phyloP scores from a whole-genome alignment of 1,140 invertebrate species.

The Leptinotarsa lineolata region DNA sequence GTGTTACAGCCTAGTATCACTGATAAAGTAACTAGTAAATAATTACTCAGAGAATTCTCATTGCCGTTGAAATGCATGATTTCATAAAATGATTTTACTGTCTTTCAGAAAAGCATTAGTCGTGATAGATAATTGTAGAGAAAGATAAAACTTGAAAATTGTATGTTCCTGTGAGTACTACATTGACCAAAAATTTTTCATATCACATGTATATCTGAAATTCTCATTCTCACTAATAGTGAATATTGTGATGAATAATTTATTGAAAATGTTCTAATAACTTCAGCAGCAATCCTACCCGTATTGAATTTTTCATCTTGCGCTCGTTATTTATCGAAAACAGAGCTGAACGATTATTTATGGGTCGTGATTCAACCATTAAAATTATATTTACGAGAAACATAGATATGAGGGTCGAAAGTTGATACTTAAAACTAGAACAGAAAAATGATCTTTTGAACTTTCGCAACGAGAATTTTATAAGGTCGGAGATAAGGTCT shows the following conservation, averaged over 20 bases:
- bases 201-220: too few relatives aligned
- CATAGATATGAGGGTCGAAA: not conserved
- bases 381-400: not conserved
- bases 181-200: too few relatives aligned
- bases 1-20: too few relatives aligned
- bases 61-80: too few relatives aligned
- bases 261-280: not conserved
- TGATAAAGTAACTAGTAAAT: too few relatives aligned
- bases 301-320: conserved; percentile 5
- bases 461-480: not conserved
- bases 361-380: not conserved
- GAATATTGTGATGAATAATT: not conserved
- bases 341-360: not conserved
- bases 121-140: too few relatives aligned
- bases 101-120: too few relatives aligned
- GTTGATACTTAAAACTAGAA: not conserved
- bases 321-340: conserved; percentile 5
- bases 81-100: too few relatives aligned
- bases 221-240: too few relatives aligned
- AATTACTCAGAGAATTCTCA: too few relatives aligned
- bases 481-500: not conserved
- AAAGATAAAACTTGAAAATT: too few relatives aligned
- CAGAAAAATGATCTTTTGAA: not conserved
- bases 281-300: not conserved
- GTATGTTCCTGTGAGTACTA: too few relatives aligned